Base-by-base conservation (phyloP, 2,888 invertebrate genomes). In the Tinea trinotella region DNA sequence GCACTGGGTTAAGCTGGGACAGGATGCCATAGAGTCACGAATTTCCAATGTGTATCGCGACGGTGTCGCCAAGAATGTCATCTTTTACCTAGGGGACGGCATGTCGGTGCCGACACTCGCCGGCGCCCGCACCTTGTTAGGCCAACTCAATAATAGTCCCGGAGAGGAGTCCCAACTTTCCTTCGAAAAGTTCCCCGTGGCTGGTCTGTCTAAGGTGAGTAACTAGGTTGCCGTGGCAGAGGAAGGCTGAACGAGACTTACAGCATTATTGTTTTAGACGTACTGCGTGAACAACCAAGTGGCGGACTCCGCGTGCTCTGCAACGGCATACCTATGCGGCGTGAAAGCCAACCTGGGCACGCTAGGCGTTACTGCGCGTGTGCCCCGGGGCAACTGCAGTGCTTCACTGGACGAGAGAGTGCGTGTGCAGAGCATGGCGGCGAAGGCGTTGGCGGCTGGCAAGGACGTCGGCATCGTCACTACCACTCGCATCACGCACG, bases 401-500 rank as follows among this genome's bases (percentile, higher is more conserved):
- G 62, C 68, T 1, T 69, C 71, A 50, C 56, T 66, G 15, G 68
- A 83, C 55, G 57, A 63, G 24, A 71, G 71, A 40, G 84, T 78
- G 50, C 84, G 87, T 46, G 79, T 88, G 2, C 64, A 74, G 30
- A 87, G 89, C 2, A 86, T 90, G 57, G 84, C 88, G 36, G 78
- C 83, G 53, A 87, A 88, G 73, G 89, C 90, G 1, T 88, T 90
- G 65, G 64, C 76, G 15, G 76, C 76, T 54, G 83, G 83, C 0
- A 87, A 75, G 61, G 68, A 65, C 40, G 74, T 64, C 3, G 70
- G 91, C 0, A 71, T 91, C n/a, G 93, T 94, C 18, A 95, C 94
- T 7, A 93, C 92, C 1, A 91, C 93, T 0, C 85, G 93, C 55
- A 88, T 94, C 1, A 94, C 94, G 0, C 93, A 94, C 69, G 94